Conservation (phyloP, 2,113 vertebrate species). For the Zeus faber region DNA sequence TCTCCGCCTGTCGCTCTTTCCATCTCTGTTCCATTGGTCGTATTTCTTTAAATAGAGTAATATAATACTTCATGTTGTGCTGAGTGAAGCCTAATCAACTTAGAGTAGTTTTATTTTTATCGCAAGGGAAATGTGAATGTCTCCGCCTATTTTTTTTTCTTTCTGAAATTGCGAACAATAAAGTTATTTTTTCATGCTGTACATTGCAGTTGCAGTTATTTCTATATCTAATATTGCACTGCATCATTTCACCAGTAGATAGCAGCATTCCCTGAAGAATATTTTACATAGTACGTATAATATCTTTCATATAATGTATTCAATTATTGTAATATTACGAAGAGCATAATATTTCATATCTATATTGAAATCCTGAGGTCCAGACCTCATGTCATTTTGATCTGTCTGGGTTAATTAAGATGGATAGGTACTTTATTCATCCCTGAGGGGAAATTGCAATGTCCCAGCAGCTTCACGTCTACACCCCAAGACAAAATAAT, state of each 20-base stretch:
- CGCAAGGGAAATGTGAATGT: slow-evolving; percentile 14
- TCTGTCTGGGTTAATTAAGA: too few species aligned
- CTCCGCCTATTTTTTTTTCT: too few species aligned
- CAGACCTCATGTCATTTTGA: too few species aligned
- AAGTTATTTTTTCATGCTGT: slow-evolving; percentile 21
- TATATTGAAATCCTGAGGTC: too few species aligned
- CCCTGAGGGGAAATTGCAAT: too few species aligned
- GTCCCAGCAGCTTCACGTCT: too few species aligned
- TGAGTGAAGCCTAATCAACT: slow-evolving; percentile 2
- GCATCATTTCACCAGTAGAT: slow-evolving; percentile 16
- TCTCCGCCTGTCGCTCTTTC: neutral
- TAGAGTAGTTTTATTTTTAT: neutral
- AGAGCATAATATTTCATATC: too few species aligned
- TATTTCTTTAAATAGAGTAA: slow-evolving; percentile 37
- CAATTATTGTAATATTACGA: too few species aligned
- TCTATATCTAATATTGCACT: neutral
- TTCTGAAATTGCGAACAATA: slow-evolving; percentile 13
- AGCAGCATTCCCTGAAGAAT: slow-evolving; percentile 26
- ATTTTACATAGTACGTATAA: neutral
- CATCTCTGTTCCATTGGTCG: slow-evolving; percentile 29
- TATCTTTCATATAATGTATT: too few species aligned
- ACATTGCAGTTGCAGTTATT: neutral
- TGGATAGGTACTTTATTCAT: too few species aligned
- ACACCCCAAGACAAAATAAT: too few species aligned
- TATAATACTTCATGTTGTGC: slow-evolving; percentile 31